phyloP scores from a whole-genome alignment of 1,140 invertebrate genomes.

The Dendrolimus kikuchii region DNA sequence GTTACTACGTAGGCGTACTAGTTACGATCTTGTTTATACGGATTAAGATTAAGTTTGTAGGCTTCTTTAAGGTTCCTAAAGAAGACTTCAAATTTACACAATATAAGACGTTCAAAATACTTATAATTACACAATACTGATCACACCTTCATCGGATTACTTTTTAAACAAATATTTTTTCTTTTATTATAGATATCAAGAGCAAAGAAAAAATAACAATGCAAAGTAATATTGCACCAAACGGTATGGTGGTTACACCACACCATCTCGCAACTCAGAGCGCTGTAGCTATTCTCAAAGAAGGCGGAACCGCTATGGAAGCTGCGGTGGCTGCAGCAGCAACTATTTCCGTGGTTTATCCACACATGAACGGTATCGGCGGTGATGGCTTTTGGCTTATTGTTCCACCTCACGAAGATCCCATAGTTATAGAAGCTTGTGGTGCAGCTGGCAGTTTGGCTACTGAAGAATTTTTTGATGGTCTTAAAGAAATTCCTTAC shows the following conservation, averaged over 20 bases:
- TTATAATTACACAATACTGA: no score
- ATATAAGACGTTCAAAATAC: no score
- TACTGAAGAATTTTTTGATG: constrained; percentile 33
- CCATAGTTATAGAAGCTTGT: constrained; percentile 51
- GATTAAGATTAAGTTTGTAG: no score
- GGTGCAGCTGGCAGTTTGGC: constrained; percentile 50
- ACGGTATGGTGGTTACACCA: constrained; percentile 59
- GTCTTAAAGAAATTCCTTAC: constrained; percentile 32
- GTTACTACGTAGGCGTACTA: no score
- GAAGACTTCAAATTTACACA: no score
- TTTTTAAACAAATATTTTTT: constrained; percentile 2
- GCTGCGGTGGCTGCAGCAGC: constrained; percentile 55
- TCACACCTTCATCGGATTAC: background rate
- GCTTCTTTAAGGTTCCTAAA: no score
- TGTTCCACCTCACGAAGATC: constrained; percentile 44
- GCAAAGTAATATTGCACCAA: constrained; percentile 39
- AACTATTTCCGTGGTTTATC: constrained; percentile 52
- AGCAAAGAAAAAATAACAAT: constrained; percentile 15
- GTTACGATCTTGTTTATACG: no score
- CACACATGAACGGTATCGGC: constrained; percentile 57
- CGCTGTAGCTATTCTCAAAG: constrained; percentile 43
- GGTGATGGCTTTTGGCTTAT: constrained; percentile 60
- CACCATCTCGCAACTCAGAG: constrained; percentile 54
- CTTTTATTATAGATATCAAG: background rate
- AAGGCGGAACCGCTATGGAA: constrained; percentile 57